Base-by-base conservation (phyloP, 2,113 vertebrate genomes). In the Paradisaea rubra region DNA sequence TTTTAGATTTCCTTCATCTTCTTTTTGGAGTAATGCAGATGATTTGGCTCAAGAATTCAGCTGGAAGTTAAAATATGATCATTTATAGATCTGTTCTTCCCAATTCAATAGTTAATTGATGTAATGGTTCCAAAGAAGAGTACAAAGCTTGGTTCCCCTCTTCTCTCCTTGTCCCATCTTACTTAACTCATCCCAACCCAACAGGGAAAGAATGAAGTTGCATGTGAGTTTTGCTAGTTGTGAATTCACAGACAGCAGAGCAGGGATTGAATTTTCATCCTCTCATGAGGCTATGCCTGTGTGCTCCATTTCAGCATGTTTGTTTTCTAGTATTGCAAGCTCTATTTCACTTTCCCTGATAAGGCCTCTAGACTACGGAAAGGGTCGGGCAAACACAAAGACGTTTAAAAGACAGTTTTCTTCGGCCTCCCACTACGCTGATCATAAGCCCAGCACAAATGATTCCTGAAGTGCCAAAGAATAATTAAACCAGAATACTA, bases 131-230 rank as follows among this genome's bases (percentile, higher is more conserved):
- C 33, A 47, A 74, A 71, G 25, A 63, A 57, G 15, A 69, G 44
- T 50, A 56, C 14, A 42, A 69, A 59, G 10, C 13, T 37, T 74
- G 45, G 16, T 6, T 86, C 15, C 33, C 13, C n/a, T 33, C 52
- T 80, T 25, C 18, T 27, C 11, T 49, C 10, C 7, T 69, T 0
- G 0, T 31, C 8, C 14, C 35, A n/a, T 13, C 37, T 68, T 74
- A 57, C 19, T 42, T 79, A 60, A 73, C 31, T n/a, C 2, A 1
- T 23, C 17, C 30, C 54, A 73, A 45, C 6, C 9, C 39, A 70
- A 45, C 1, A 45, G 10, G 45, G 15, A 49, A 28, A 44, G 15
- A 17, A 61, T 21, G 14, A 81, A 81, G 21, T 2, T 35, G 50
- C 39, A 30, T 15, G 2, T 27, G 11, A 45, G 25, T 41, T 73